phyloP scores from a whole-genome alignment of 2,113 vertebrate genomes.

The Felis chaus region DNA sequence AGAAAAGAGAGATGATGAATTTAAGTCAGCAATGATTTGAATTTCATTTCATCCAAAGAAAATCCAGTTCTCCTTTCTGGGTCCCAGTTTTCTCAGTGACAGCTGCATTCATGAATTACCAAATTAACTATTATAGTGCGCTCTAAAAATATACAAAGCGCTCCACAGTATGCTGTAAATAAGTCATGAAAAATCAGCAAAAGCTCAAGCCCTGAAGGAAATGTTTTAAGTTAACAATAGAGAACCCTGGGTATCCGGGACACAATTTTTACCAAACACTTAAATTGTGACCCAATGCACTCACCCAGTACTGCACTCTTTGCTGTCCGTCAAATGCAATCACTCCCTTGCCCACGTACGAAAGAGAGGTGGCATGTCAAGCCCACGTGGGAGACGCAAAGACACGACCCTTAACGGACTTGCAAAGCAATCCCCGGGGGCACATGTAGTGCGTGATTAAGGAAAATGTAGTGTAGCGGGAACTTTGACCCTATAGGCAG shows the following conservation, averaged over 20 bases:
- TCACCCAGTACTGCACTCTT: background rate
- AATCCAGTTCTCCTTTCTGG: conserved; percentile 60
- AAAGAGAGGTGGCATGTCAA: background rate
- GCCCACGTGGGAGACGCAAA: background rate
- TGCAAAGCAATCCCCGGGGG: background rate
- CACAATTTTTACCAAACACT: background rate
- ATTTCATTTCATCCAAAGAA: conserved; percentile 73
- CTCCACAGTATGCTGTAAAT: conserved; percentile 53
- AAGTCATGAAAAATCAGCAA: conserved; percentile 69
- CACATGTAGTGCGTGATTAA: background rate
- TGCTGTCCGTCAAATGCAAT: background rate
- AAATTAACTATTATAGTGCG: conserved; percentile 68
- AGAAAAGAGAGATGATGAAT: conserved; percentile 47
- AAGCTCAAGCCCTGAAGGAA: conserved; percentile 39
- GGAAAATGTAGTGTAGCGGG: background rate
- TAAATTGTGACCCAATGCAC: background rate
- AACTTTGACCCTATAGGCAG: background rate
- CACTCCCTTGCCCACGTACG: background rate
- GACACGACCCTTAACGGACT: background rate
- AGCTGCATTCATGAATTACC: conserved; percentile 76
- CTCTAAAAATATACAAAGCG: conserved; percentile 73
- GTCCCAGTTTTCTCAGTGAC: conserved; percentile 68
- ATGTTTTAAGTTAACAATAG: background rate
- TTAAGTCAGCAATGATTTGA: conserved; percentile 61
- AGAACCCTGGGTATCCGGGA: no score